Evolutionary conservation across 2,888 invertebrate genomes (phyloP).

Genomic region (Heliconius cydno): DNA sequence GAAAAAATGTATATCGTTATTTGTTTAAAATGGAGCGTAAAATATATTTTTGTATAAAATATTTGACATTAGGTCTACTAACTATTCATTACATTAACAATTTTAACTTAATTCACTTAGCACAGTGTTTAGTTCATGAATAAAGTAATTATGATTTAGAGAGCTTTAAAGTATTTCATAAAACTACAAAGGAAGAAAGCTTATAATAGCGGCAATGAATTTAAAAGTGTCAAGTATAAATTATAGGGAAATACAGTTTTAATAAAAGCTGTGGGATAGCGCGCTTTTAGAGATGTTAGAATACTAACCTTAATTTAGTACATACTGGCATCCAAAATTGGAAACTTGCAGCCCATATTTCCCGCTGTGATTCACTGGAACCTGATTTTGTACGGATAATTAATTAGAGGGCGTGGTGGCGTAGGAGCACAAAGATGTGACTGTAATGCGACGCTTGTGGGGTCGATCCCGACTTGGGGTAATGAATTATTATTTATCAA

Average conservation of each 20-base stretch:
- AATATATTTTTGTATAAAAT: background rate
- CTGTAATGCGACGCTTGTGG: too few relatives aligned
- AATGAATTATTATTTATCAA: too few relatives aligned
- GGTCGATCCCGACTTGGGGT: too few relatives aligned
- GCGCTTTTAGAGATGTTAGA: conserved; percentile 44
- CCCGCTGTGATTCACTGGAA: conserved; percentile 37
- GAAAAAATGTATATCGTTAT: background rate
- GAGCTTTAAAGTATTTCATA: conserved; percentile 32
- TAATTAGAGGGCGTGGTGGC: background rate
- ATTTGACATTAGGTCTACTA: background rate
- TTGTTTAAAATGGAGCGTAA: background rate
- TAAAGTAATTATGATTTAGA: conserved; percentile 25
- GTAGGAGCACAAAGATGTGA: too few relatives aligned
- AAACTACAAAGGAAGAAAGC: conserved; percentile 32
- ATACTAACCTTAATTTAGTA: conserved; percentile 45
- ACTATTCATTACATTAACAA: background rate
- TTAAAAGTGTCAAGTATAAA: conserved; percentile 45
- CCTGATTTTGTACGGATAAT: background rate
- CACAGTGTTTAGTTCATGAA: conserved; percentile 20
- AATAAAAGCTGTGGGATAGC: conserved; percentile 43
- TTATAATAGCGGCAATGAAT: conserved; percentile 42
- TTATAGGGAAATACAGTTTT: conserved; percentile 46
- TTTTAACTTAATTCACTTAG: conserved; percentile 10
- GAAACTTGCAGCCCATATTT: conserved; percentile 44
- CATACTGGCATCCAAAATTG: conserved; percentile 42